A percentile compares a stretch with the other conserved stretches of the same genome.
Evolutionary conservation across 1,140 invertebrate species (phyloP).

Genomic region (Aphidius ervi): DNA sequence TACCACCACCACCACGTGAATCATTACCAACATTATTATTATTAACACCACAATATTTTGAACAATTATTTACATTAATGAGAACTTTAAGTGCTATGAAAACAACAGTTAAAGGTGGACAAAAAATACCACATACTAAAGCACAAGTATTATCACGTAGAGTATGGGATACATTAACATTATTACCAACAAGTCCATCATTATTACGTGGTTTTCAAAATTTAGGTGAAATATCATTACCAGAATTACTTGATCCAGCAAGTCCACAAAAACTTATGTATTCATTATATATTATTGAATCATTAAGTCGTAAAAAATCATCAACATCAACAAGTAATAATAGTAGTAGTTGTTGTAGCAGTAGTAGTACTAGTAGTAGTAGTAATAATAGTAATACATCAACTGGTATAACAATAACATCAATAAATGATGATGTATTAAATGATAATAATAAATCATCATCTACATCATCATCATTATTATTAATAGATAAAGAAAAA

Average conservation of each 20-base stretch:
- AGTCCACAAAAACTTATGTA: conserved; percentile 94
- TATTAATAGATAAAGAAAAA: not conserved
- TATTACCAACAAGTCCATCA: conserved; percentile 83
- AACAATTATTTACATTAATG: conserved; percentile 85
- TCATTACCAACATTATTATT: conserved; percentile 80
- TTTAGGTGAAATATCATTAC: conserved; percentile 61
- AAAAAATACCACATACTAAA: conserved; percentile 81
- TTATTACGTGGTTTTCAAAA: conserved; percentile 80
- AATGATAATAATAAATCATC: conserved; percentile 47
- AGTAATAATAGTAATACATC: conserved; percentile 76
- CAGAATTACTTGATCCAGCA: conserved; percentile 75
- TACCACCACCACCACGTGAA: conserved; percentile 75
- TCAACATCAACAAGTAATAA: conserved; percentile 7
- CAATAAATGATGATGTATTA: conserved; percentile 84
- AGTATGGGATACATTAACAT: conserved; percentile 90
- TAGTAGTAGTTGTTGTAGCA: too few species aligned
- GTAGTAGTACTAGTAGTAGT: too few species aligned
- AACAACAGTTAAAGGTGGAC: conserved; percentile 65
- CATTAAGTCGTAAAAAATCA: conserved; percentile 50
- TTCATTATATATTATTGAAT: conserved; percentile 87
- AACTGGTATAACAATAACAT: conserved; percentile 48
- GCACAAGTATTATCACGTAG: conserved; percentile 83
- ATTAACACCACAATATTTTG: conserved; percentile 81
- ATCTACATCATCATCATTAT: not conserved
- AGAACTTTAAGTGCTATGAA: conserved; percentile 83